Base-by-base conservation (phyloP, 2,888 invertebrate species). In the Pherbina coryleti region DNA sequence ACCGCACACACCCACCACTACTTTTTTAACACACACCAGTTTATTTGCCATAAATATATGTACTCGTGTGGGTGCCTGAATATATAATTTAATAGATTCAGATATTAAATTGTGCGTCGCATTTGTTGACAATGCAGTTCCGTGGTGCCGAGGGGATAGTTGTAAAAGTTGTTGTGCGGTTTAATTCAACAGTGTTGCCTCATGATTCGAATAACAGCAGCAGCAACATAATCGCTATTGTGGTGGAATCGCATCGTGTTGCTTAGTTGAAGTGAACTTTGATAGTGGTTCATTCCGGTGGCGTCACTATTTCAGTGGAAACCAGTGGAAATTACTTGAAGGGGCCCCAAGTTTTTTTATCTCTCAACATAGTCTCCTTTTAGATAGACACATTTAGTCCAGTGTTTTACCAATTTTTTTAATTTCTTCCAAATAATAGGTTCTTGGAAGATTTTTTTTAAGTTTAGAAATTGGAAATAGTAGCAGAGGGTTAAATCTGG, bases 191-290 rank as follows among this genome's bases (percentile, higher is more conserved):
- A 31, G 37, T 37, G 19, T 66, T 14, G 64, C 64, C 31, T 34
- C 34, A 66, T 28, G 31, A 34, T 19, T 22, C n/a, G 55, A 19
- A 66, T 34, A 37, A 31, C 64, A 66, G 64, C 31, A 66, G 64
- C 14, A 66, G 31, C 64, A 34, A 31, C 34, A 31, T 19, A 66
- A 37, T 17, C 64, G 31, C 37, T 66, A 31, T 34, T 53, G 51
- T 71, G 51, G 55, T 55, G 53, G 34, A 31, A 25, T 71, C n/a
- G 17, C 64, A 34, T n/a, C 25, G 71, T 57, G 71, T 57, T 53
- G 70, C 31, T 57, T 66, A 37, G 71, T 53, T 7, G 55, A 19
- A n/a, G n/a, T 28, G 64, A 31, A 44, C 44, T n/a, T 14, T 64
- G 34, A 4, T 28, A n/a, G 28, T 44, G 34, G 64, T 64, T 1